Percentiles rank a stretch among this genome's conserved stretches.
Evolutionary conservation across 2,888 invertebrate species (phyloP).

Genomic region (Acrobasis consociella): DNA sequence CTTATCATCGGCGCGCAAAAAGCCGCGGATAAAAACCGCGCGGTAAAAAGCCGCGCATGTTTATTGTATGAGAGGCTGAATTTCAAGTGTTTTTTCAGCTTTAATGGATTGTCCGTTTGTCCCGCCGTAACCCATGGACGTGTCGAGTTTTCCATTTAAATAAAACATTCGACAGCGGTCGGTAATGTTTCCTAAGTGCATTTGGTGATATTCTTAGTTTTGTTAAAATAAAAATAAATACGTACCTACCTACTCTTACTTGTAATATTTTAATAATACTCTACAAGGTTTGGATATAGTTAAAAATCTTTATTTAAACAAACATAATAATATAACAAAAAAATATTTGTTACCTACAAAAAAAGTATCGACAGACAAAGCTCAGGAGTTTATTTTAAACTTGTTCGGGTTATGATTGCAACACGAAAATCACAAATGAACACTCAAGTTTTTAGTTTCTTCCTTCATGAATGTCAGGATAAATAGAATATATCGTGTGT

Average conservation of each 20-base stretch:
- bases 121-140: conserved; percentile 39
- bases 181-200: conserved; percentile 13
- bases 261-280: background rate
- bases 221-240: background rate
- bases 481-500: no score
- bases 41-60: conserved; percentile 65
- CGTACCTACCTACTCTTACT: background rate
- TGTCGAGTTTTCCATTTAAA: conserved; percentile 20
- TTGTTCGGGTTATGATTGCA: no score
- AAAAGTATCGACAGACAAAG: no score
- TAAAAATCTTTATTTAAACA: no score
- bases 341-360: no score
- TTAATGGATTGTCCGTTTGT: conserved; percentile 67
- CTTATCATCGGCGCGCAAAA: conserved; percentile 15
- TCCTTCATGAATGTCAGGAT: no score
- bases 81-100: conserved; percentile 76
- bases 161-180: conserved; percentile 8
- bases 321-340: no score
- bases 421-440: no score
- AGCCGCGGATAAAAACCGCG: conserved; percentile 33
- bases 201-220: conserved; percentile 17
- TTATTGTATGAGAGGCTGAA: conserved; percentile 80
- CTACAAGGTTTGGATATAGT: no score
- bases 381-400: no score
- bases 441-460: no score